These are phyloP conservation scores for Danio tinwini DNA, from an alignment of 2,797 vertebrate genomes.

Conservation along the genomic window DNA sequence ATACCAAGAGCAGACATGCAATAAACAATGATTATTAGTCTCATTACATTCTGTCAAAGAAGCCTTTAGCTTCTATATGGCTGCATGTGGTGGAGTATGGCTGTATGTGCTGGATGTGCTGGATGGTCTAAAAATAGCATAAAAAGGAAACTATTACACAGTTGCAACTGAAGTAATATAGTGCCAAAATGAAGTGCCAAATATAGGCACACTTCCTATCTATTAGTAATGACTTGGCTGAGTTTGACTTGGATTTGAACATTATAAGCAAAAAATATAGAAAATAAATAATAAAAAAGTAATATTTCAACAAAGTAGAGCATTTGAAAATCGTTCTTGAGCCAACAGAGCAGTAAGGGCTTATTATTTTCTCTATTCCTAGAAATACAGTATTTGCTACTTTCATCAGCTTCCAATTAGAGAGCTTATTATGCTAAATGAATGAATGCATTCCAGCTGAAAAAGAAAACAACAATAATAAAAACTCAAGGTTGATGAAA, in stretches of 20 bases:
- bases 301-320: background rate
- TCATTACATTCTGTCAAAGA: conserved; percentile 1
- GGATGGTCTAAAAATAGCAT: conserved; percentile 16
- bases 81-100: background rate
- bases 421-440: background rate
- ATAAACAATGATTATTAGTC: conserved; percentile 1
- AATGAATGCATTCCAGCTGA: background rate
- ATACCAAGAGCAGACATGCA: conserved; percentile 3
- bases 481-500: no score
- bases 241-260: background rate
- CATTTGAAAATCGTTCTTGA: background rate
- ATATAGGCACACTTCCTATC: background rate
- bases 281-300: background rate
- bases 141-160: background rate
- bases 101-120: background rate
- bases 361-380: background rate
- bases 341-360: background rate
- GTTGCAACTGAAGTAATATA: no score
- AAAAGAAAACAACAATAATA: background rate
- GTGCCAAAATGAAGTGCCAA: background rate
- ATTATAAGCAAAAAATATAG: background rate
- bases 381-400: background rate
- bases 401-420: conserved; percentile 12
- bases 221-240: background rate
- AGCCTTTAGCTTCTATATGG: conserved; percentile 11